phyloP scores from a whole-genome alignment of 2,113 vertebrate species.

The Bubo scandiacus region DNA sequence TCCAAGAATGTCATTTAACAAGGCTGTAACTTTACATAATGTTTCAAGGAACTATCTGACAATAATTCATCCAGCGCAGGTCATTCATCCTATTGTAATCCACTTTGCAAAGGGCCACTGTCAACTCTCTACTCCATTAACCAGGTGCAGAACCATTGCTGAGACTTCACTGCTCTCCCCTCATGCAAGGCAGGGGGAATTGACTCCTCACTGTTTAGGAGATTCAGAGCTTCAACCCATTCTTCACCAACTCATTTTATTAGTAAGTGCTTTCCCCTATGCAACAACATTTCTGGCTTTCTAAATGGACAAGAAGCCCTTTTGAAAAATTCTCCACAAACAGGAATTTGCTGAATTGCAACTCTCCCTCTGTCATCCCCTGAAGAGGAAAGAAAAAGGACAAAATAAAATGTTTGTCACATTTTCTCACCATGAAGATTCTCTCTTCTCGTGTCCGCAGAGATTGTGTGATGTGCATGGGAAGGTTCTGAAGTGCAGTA shows the following conservation, averaged over 20 bases:
- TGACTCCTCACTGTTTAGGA: not conserved
- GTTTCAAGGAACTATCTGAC: slow-evolving; percentile 7
- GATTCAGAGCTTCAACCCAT: not conserved
- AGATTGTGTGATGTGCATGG: not conserved
- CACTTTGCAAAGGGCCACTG: not conserved
- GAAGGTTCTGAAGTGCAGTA: not conserved
- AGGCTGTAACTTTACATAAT: slow-evolving; percentile 31
- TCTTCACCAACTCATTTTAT: not conserved
- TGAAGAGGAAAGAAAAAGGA: not conserved
- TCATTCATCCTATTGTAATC: not conserved
- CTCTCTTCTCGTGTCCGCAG: not conserved
- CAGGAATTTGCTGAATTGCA: not conserved
- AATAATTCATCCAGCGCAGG: not conserved
- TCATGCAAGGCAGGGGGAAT: not conserved
- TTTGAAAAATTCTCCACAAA: not conserved
- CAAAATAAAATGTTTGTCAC: not conserved
- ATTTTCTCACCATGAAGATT: not conserved
- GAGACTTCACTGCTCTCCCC: not conserved
- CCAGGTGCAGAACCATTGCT: not conserved
- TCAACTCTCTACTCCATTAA: not conserved
- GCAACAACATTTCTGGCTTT: not conserved
- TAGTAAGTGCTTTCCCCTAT: not conserved
- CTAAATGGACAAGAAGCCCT: not conserved
- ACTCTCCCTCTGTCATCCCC: not conserved
- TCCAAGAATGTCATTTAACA: not conserved